A percentile compares a stretch with the other conserved stretches of the same genome.
phyloP scores from a whole-genome alignment of 1,140 invertebrate species.

The Mya arenaria region DNA sequence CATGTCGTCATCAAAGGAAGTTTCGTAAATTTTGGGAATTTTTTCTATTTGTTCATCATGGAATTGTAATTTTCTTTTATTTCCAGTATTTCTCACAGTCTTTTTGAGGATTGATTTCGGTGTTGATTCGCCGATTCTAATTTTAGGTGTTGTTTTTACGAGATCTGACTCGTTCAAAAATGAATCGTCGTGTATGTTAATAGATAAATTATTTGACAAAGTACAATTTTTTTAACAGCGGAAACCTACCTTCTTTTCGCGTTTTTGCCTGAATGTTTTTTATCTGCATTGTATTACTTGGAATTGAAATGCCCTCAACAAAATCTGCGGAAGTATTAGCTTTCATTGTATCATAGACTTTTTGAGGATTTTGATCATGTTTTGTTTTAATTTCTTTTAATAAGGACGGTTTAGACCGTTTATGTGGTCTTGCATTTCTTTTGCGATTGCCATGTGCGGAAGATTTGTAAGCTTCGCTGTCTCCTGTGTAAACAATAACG shows the following conservation, averaged over 20 bases:
- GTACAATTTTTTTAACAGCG: too few relatives aligned
- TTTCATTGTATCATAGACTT: background rate
- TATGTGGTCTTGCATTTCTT: background rate
- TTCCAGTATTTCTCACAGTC: too few relatives aligned
- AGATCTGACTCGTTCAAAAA: too few relatives aligned
- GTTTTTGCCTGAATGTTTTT: background rate
- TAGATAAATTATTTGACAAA: too few relatives aligned
- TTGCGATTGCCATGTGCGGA: conserved; percentile 11
- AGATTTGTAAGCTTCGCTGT: background rate
- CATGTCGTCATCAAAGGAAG: too few relatives aligned
- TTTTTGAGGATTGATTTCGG: too few relatives aligned
- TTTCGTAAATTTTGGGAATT: too few relatives aligned
- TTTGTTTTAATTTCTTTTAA: conserved; percentile 3
- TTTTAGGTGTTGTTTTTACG: too few relatives aligned
- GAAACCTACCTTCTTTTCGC: background rate
- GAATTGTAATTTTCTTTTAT: too few relatives aligned
- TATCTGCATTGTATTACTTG: conserved; percentile 14
- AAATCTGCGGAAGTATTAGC: background rate
- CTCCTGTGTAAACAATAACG: conserved; percentile 1
- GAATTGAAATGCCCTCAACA: background rate
- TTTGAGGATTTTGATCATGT: background rate
- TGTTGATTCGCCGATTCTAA: too few relatives aligned
- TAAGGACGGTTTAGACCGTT: conserved; percentile 14
- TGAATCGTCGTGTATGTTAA: too few relatives aligned
- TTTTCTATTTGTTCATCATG: too few relatives aligned